Percentiles rank a stretch among this genome's conserved stretches.
Evolutionary conservation across 2,888 invertebrate species (phyloP).

Genomic region (Rugalucina vietnamica): DNA sequence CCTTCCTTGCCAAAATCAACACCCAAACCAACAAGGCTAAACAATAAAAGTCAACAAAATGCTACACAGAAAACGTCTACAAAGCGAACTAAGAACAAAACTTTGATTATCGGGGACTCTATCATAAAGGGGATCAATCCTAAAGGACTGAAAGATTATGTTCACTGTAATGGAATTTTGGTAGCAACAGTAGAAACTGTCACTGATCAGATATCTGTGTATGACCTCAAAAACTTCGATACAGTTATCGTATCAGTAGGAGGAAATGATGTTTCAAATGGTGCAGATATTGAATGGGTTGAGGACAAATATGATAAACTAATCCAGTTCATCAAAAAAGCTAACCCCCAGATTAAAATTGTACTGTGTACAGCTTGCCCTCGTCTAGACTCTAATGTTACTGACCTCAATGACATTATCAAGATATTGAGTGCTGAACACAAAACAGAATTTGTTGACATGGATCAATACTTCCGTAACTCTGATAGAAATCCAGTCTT

Average conservation of each 20-base stretch:
- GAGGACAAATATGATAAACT: no score
- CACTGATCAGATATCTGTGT: not conserved
- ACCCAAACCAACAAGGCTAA: no score
- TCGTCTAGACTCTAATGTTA: not conserved
- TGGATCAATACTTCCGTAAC: not conserved
- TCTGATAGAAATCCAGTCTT: not conserved
- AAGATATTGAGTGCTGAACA: not conserved
- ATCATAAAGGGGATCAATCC: no score
- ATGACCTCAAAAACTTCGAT: not conserved
- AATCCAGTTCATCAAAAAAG: not conserved
- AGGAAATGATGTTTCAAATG: not conserved
- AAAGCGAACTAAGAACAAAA: no score
- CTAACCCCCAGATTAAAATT: not conserved
- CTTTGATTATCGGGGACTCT: no score
- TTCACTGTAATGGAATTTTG: not conserved
- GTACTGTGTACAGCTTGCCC: not conserved
- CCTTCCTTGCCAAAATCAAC: no score
- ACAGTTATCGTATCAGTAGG: not conserved
- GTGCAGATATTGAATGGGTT: not conserved
- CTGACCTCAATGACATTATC: not conserved
- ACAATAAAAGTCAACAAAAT: no score
- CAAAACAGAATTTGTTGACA: not conserved
- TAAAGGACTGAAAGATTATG: not conserved
- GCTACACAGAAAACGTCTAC: no score
- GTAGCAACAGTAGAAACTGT: not conserved